Conservation (phyloP, 1,140 invertebrate genomes). For the Maniola jurtina region DNA sequence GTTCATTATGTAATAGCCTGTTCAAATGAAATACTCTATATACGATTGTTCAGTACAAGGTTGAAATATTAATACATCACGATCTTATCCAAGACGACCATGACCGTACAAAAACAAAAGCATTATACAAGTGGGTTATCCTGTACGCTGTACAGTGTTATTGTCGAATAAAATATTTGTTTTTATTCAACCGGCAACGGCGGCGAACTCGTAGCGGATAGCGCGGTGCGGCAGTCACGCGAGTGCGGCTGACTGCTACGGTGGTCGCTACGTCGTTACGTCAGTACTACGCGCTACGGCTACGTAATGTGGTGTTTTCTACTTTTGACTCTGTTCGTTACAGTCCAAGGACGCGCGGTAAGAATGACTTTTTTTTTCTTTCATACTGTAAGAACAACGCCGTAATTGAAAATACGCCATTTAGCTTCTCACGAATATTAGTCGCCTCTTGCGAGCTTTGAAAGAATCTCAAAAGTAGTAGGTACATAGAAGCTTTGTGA, state of each 20-base stretch:
- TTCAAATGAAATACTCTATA: neutral
- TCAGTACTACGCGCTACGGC: conserved; percentile 43
- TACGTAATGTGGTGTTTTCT: conserved; percentile 66
- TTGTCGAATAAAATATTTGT: conserved; percentile 63
- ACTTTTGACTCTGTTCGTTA: conserved; percentile 63
- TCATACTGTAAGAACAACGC: conserved; percentile 14
- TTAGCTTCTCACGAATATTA: neutral
- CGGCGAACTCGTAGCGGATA: conserved; percentile 41
- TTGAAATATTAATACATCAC: neutral
- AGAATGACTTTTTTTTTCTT: conserved; percentile 45
- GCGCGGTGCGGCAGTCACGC: conserved; percentile 63
- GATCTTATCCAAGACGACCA: conserved; percentile 22
- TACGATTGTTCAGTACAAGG: neutral
- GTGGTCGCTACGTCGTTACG: conserved; percentile 42
- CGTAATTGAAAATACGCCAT: conserved; percentile 17
- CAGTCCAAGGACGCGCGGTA: conserved; percentile 73
- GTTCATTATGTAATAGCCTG: neutral
- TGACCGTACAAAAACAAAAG: conserved; percentile 41
- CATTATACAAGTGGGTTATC: conserved; percentile 50
- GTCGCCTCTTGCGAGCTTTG: neutral
- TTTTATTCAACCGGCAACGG: conserved; percentile 66
- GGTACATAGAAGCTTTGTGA: too few species aligned
- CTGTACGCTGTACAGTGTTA: conserved; percentile 44
- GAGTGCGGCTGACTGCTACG: conserved; percentile 48
- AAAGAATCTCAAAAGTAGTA: too few species aligned